Base-by-base conservation (phyloP, 2,113 vertebrate genomes). In the Vidua macroura region DNA sequence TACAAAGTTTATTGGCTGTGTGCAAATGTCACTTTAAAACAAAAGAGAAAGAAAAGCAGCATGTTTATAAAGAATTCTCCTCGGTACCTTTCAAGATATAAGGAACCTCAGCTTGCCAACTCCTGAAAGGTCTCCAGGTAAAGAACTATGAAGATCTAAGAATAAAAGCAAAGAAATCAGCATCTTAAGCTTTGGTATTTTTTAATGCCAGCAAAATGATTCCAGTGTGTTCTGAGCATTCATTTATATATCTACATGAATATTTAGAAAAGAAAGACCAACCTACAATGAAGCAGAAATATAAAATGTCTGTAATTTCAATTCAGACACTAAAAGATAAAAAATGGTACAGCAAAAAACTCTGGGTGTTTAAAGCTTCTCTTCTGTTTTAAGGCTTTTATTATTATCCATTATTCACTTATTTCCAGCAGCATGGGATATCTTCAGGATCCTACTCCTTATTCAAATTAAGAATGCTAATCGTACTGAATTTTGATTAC, bases 351-450 rank as follows among this genome's bases (percentile, higher is more conserved):
- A 63, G 63, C 23, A 67, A 95, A 67, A 95, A 92, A 49, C 37
- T 91, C 94, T 78, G 83, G 77, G 66, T 95, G 89, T 96, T 89
- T 86, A 93, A 94, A 96, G 78, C 58, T 86, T 89, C 90, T 85
- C 33, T 78, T 95, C 94, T 86, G 70, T 90, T 93, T 94, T 89
- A 95, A 96, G 92, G 51, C 20, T 86, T 95, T 78, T 43, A 78
- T 86, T 96, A 95, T 96, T 93, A 94, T 92, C 95, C 92, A 91
- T 94, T 84, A 96, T 92, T 95, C 35, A 96, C 92, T 86, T 84
- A 95, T 97, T 96, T 96, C 93, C 96, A 97, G 96, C 83, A 88
- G 41, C 92, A 96, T 4, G 69, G 46, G 90, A n/a, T 92, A 95
- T 91, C 83, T 96, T 82, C 55, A 84, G 88, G 70, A 88, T 97